Conservation (phyloP, 2,888 invertebrate genomes). For the Plagiodera versicolora region DNA sequence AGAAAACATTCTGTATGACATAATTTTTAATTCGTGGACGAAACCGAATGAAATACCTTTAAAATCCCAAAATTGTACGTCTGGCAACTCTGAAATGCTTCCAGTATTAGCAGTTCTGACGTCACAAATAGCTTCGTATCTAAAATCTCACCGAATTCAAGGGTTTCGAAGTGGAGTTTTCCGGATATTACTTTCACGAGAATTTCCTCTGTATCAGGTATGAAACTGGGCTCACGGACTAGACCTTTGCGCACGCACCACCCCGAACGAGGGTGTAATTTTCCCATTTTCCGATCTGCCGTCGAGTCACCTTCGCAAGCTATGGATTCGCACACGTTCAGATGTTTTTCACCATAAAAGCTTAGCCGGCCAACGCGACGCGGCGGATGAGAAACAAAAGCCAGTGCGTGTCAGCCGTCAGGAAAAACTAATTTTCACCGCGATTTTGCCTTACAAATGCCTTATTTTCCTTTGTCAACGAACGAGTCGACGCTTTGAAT, state of each 20-base stretch:
- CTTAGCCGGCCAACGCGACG: slow-evolving; percentile 19
- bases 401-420: slow-evolving; percentile 19
- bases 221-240: slow-evolving; percentile 10
- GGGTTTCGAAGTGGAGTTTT: too few relatives aligned
- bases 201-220: too few relatives aligned
- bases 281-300: slow-evolving; percentile 23
- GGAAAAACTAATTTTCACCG: slow-evolving; percentile 15
- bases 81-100: too few relatives aligned
- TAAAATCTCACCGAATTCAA: too few relatives aligned
- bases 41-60: too few relatives aligned
- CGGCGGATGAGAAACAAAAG: slow-evolving; percentile 11
- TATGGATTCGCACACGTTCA: slow-evolving; percentile 28
- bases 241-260: slow-evolving; percentile 20
- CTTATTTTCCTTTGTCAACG: slow-evolving; percentile 32
- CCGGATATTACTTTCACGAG: too few relatives aligned
- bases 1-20: too few relatives aligned
- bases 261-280: slow-evolving; percentile 25
- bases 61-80: too few relatives aligned
- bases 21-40: too few relatives aligned
- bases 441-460: slow-evolving; percentile 35
- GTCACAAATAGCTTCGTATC: too few relatives aligned
- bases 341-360: slow-evolving; percentile 20
- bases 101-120: too few relatives aligned
- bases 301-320: slow-evolving; percentile 31
- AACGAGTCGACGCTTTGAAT: slow-evolving; percentile 22